Conservation (phyloP, 2,797 vertebrate genomes). For the Ispidina picta region DNA sequence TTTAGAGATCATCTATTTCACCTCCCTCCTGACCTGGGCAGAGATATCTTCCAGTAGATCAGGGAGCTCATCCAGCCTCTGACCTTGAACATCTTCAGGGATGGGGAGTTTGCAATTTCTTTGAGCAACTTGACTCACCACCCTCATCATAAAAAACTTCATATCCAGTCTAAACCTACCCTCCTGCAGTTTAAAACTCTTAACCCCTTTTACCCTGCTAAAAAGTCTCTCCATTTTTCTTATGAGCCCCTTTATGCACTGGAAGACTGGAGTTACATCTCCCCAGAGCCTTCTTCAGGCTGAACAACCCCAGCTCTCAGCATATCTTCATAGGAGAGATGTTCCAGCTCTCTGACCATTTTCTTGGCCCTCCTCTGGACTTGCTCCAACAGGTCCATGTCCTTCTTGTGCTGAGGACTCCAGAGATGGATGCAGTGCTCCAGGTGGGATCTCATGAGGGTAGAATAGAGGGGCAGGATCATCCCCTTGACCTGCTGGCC, state of each 20-base stretch:
- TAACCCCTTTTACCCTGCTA: not conserved
- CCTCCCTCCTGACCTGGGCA: fast-evolving
- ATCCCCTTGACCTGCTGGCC: not conserved
- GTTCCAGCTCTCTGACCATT: not conserved
- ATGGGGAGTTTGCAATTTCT: not conserved
- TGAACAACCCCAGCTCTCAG: not conserved
- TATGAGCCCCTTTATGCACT: fast-evolving
- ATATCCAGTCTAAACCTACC: too few relatives aligned
- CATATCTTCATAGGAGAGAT: not conserved
- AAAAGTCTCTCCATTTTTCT: not conserved
- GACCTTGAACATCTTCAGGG: not conserved
- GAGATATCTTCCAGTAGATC: not conserved
- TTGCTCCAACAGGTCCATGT: fast-evolving
- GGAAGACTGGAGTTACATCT: not conserved
- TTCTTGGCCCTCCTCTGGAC: not conserved
- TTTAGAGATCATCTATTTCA: not conserved
- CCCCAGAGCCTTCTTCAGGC: not conserved
- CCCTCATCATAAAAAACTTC: not conserved
- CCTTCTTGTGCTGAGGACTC: too few relatives aligned
- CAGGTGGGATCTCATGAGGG: not conserved
- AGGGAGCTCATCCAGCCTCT: not conserved
- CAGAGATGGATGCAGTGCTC: not conserved
- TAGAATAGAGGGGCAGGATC: fast-evolving
- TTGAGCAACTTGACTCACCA: not conserved
- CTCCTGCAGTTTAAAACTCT: not conserved